Base-by-base conservation (phyloP, 2,797 vertebrate genomes). In the Petrocephalus schoutedeni region DNA sequence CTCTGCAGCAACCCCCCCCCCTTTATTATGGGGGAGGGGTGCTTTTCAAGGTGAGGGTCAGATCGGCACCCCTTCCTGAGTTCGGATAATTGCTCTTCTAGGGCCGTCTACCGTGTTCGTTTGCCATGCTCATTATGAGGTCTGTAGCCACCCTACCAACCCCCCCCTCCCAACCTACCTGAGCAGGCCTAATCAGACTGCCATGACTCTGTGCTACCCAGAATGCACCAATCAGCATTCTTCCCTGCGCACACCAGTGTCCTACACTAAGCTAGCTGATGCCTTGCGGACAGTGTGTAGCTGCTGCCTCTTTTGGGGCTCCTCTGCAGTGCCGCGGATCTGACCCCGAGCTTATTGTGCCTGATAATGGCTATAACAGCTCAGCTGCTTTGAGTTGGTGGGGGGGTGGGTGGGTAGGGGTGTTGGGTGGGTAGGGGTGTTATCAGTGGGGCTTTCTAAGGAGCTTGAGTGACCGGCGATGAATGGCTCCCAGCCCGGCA, bases 381-480 rank as follows among this genome's bases (percentile, higher is more conserved):
- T 92, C 94, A 93, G 92, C 93, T 92, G 92, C 93, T 93, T 91
- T 90, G 94, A 91, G 91, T 90, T 91, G 88, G 93, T 90, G 91
- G 49, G 45, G 77, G 21, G 32, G 74, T 4, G 16, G 2, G 6
- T 28, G 28, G 28, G 28, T 28, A 28, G n/a, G 80, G 6, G 9
- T 82, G 91, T 93, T 95, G n/a, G 2, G 6, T 28, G 28, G 28
- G 28, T 28, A 28, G n/a, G 80, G 6, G 9, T 82, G 91, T 93
- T 95, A 96, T 96, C 96, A 93, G 92, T 90, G 91, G 92, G 94
- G 94, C 95, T 95, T 94, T 95, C 92, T 94, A 88, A 45, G 92
- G 91, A 93, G 94, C 93, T 94, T 94, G 94, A 95, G 94, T 94
- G 94, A 92, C 93, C 91, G 58, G 91, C 96, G 95, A 96, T 95